Conservation (phyloP, 2,113 vertebrate genomes). For the Sapayoa aenigma region DNA sequence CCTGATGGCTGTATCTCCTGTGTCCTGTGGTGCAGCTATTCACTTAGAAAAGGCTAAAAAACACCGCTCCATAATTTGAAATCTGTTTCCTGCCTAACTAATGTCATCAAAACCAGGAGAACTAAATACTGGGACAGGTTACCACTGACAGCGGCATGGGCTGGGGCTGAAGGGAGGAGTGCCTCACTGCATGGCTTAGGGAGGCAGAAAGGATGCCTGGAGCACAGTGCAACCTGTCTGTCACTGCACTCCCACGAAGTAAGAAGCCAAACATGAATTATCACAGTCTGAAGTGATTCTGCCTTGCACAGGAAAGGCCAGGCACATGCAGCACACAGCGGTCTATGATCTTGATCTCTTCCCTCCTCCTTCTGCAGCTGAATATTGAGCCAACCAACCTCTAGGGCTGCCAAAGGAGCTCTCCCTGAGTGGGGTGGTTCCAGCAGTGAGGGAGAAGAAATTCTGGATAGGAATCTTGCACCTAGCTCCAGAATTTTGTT, state of each 20-base stretch:
- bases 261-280: neutral
- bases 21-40: neutral
- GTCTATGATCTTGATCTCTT: accelerated
- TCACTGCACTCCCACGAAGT: neutral
- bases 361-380: neutral
- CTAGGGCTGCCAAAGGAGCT: neutral
- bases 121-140: neutral
- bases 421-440: neutral
- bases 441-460: neutral
- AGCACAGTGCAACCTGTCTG: neutral
- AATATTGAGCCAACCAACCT: neutral
- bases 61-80: neutral
- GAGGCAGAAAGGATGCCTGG: neutral
- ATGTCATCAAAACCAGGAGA: neutral
- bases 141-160: accelerated
- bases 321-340: accelerated
- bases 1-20: neutral
- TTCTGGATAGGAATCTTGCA: neutral
- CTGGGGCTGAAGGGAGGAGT: neutral
- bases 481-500: neutral
- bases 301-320: neutral
- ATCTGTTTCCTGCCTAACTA: neutral
- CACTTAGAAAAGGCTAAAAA: neutral
- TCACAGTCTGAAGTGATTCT: neutral
- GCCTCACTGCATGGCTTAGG: neutral